Evolutionary conservation across 2,113 vertebrate species (phyloP).

Genomic region (Paedocypris sp.): DNA sequence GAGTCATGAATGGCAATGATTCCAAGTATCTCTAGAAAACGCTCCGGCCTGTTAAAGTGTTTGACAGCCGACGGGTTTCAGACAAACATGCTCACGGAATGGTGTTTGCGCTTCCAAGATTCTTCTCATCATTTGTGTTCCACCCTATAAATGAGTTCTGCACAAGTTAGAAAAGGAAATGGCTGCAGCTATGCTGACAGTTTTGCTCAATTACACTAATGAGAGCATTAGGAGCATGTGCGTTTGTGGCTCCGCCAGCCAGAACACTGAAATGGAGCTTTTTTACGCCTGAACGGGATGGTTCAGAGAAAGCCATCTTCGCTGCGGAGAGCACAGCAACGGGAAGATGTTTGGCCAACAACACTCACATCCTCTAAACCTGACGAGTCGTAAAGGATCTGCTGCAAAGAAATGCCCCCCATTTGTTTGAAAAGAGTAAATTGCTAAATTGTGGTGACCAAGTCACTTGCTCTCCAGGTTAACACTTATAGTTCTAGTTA

Average conservation of each 20-base stretch:
- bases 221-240: conserved; percentile 21
- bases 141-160: conserved; percentile 1
- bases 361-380: no score
- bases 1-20: background rate
- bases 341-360: background rate
- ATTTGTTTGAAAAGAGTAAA: no score
- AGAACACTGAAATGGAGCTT: conserved; percentile 26
- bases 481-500: no score
- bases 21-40: conserved; percentile 1
- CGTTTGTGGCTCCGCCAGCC: conserved; percentile 15
- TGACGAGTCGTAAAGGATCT: no score
- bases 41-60: background rate
- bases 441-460: no score
- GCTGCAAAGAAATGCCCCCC: no score
- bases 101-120: background rate
- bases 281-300: conserved; percentile 14
- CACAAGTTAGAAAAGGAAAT: conserved; percentile 16
- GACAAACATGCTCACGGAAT: background rate
- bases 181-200: conserved; percentile 14
- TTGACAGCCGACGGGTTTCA: background rate
- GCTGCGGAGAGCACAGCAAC: background rate
- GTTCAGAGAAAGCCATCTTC: conserved; percentile 8
- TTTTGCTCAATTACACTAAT: conserved; percentile 32
- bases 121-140: conserved; percentile 10
- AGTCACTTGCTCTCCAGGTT: no score